Evolutionary conservation across 2,113 vertebrate genomes (phyloP), one percentile per base, ranked within the genome.

Genomic region (Pterocles gutturalis): DNA sequence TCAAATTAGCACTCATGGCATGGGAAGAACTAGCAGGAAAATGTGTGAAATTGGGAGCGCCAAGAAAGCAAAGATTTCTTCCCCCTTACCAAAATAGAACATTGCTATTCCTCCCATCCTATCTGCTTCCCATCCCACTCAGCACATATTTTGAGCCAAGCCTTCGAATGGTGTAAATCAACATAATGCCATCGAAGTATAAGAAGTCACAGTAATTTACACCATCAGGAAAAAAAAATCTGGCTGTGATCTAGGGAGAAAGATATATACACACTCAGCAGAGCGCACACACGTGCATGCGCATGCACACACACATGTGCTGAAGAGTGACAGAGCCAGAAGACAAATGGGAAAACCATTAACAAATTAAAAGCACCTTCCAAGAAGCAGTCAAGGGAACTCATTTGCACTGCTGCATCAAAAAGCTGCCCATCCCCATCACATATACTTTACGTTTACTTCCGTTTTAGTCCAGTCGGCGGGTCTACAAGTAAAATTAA

Each of bases 141-240:
- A 93, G 90, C 90, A 94, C 95, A 90, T 95, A 96, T 91, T 87
- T 91, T 73, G 86, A 96, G 87, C 94, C 96, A 97, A 96, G 91
- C 85, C 87, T 95, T 95, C 8, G 0, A 83, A 72, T 83, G 88
- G 83, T 93, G 91, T 90, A 95, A 96, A 97, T 91, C 97, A 97
- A 97, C 96, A 95, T 93, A 96, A 62, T 71, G 22, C 89, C 94
- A 92, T 91, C 2, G 41, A 95, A 93, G 93, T 89, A 95, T 61
- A 97, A 95, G 95, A 95, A 95, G 91, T 87, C 95, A 94, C 94
- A 89, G 93, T 96, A 93, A 97, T 97, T 97, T 96, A 97, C 95
- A 97, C 96, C 89, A 96, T 81, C 73, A 82, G 70, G 25, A 77
- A 95, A 95, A 84, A 92, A 95, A 89, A 80, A 69, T 46, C 90